These are phyloP conservation scores for Pseudomugil tenellus DNA, from an alignment of 2,797 vertebrate species.

Conservation along the genomic window DNA sequence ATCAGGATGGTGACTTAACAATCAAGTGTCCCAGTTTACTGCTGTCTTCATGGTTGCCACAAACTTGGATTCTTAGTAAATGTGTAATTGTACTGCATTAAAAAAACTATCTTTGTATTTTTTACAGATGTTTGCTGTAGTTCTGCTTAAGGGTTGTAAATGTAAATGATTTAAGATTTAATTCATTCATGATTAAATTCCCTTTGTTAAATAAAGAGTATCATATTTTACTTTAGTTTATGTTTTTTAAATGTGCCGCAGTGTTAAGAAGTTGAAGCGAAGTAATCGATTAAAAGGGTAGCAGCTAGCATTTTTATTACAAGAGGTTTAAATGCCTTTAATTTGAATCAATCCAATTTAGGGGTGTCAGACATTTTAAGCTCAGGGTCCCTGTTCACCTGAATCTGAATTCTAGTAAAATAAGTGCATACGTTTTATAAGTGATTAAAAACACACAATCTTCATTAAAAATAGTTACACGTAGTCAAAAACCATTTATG, in stretches of 20 bases:
- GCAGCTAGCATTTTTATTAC: neutral
- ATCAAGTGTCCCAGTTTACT: conserved; percentile 18
- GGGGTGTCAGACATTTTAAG: too few species aligned
- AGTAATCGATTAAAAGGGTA: neutral
- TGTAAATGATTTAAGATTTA: conserved; percentile 53
- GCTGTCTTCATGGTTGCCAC: conserved; percentile 10
- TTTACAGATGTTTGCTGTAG: conserved; percentile 75
- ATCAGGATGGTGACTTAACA: neutral
- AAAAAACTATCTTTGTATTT: conserved; percentile 68
- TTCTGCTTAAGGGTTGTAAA: conserved; percentile 69
- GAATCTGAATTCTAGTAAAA: too few species aligned
- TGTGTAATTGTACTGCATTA: conserved; percentile 60
- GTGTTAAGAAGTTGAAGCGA: neutral
- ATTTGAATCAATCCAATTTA: neutral
- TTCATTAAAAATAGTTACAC: too few species aligned
- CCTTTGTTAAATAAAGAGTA: conserved; percentile 66
- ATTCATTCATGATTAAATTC: conserved; percentile 54
- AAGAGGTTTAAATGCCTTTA: neutral
- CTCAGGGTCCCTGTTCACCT: too few species aligned
- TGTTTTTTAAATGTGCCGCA: too few species aligned
- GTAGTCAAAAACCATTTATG: too few species aligned
- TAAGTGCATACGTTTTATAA: too few species aligned
- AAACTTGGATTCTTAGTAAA: conserved; percentile 28
- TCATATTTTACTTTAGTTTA: neutral
- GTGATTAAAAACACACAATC: too few species aligned